Conservation (phyloP, 2,113 vertebrate species). For the Pollimyrus isidori region DNA sequence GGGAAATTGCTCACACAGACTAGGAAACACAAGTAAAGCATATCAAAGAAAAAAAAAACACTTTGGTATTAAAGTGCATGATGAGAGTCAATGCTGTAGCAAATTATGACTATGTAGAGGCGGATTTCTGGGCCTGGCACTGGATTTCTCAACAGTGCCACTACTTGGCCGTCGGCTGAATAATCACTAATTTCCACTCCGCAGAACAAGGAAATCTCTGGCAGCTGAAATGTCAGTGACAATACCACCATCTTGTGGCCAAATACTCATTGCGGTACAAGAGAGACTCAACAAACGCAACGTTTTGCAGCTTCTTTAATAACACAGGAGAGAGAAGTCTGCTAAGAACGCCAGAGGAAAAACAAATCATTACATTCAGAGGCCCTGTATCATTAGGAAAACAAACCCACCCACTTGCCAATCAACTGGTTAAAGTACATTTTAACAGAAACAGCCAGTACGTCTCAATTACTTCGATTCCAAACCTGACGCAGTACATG, state of each 20-base stretch:
- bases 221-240: background rate
- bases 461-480: background rate
- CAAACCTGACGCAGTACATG: background rate
- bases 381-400: background rate
- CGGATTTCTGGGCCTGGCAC: background rate
- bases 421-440: background rate
- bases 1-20: background rate
- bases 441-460: background rate
- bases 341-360: background rate
- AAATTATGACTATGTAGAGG: background rate
- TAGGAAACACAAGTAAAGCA: background rate
- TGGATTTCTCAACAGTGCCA: background rate
- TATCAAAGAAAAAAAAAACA: background rate
- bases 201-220: background rate
- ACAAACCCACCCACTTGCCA: background rate
- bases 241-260: background rate
- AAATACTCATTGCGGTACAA: background rate
- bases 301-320: conserved; percentile 1
- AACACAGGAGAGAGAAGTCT: background rate
- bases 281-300: background rate
- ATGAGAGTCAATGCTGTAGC: background rate
- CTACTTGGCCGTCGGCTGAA: background rate
- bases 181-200: background rate
- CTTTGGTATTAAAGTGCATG: background rate
- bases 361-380: background rate